These are phyloP conservation scores for Oncorhynchus mykiss DNA, from an alignment of 2,113 vertebrate genomes.

Conservation along the genomic window DNA sequence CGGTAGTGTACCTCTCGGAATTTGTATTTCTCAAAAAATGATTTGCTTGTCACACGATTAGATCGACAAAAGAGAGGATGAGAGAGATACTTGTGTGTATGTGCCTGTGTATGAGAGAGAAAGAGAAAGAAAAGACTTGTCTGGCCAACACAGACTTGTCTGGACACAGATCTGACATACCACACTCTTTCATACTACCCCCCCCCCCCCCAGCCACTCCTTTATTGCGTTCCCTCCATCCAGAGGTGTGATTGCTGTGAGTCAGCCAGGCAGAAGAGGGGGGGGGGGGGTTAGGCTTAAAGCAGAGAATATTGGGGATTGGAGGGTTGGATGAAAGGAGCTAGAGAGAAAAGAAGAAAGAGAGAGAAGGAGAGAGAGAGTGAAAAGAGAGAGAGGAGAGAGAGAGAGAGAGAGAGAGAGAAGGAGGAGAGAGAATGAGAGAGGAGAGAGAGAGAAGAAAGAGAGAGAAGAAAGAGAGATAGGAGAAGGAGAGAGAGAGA, in stretches of 20 bases:
- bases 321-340: neutral
- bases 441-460: no score
- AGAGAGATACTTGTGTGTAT: no score
- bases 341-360: neutral
- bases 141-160: neutral
- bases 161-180: neutral
- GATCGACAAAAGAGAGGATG: neutral
- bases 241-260: neutral
- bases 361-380: no score
- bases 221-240: neutral
- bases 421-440: no score
- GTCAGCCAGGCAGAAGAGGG: constrained; percentile 27
- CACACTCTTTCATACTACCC: neutral
- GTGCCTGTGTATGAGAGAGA: neutral
- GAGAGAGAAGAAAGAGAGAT: no score
- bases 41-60: neutral
- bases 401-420: neutral
- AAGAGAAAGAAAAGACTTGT: neutral
- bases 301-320: neutral
- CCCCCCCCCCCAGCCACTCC: neutral
- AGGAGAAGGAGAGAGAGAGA: no score
- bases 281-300: constrained; percentile 19
- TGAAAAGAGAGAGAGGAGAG: neutral
- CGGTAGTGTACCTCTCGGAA: no score
- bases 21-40: no score